Evolutionary conservation across 2,797 vertebrate species (phyloP), one percentile per base, ranked within the genome.

Genomic region (Rhabdophis nuchalis): DNA sequence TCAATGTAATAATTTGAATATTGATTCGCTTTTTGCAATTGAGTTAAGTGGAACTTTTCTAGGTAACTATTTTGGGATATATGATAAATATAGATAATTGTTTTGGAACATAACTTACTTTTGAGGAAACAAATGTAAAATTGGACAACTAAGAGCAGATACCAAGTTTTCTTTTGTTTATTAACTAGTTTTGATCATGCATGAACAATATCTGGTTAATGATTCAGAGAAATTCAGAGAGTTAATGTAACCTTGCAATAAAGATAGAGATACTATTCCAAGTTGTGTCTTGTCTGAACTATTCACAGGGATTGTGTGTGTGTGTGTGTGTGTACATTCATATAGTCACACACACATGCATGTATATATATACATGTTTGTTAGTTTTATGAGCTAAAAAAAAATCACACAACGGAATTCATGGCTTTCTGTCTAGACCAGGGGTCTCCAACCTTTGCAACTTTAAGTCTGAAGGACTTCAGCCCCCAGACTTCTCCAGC

Each of bases 1-100:
- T 91, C 93, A 36, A 88, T 92, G 85, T 92, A 13, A 91, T 94
- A 4, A 50, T 94, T 60, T 25, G 93, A 92, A 93, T 91, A n/a
- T 93, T 0, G 20, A 11, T 87, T 52, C 86, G 52, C 36, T 85
- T 94, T 36, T 72, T 72, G n/a, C 32, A 72, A 72, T 32, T 36
- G 14, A 72, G 64, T 36, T 72, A 72, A 72, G n/a, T 9, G 64
- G 64, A 72, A 72, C 16, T 36, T 72, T 72, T 72, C 68, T 32
- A 72, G 32, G 68, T 72, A 72, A 72, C 32, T 72, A 36, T 72
- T 72, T 36, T 36, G n/a, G 32, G 32, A 72, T 72, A 20, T 2
- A 36, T 36, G 10, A 41, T 77, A 54, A 90, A 23, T 60, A 9
- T 23, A 90, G 4, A 46, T 46, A 10, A 11, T 88, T 88, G 27